A percentile compares a stretch with the other conserved stretches of the same genome.
phyloP scores from a whole-genome alignment of 2,888 invertebrate genomes.

The Brachynemurus nebulosus region DNA sequence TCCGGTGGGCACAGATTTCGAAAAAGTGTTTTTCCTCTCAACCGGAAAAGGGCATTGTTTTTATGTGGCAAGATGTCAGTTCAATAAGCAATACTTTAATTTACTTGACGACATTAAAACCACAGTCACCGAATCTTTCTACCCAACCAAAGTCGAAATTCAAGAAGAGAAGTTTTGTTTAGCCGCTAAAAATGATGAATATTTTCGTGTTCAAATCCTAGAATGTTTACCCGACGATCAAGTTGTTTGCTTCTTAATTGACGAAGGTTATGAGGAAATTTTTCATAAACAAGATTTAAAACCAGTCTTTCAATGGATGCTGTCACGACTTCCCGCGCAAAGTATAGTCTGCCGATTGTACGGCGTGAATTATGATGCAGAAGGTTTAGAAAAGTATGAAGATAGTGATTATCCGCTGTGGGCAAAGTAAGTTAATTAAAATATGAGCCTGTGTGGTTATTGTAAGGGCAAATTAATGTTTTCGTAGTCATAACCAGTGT shows the following conservation, averaged over 20 bases:
- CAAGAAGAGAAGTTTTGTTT: not conserved
- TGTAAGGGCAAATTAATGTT: too few species aligned
- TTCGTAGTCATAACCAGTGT: too few species aligned
- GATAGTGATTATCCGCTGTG: not conserved
- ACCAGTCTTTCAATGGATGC: not conserved
- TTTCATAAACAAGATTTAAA: not conserved
- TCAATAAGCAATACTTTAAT: not conserved
- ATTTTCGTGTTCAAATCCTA: slow-evolving; percentile 4
- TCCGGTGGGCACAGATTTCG: slow-evolving; percentile 1
- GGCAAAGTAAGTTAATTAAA: slow-evolving; percentile 7
- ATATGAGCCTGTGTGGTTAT: too few species aligned
- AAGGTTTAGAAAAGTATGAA: slow-evolving; percentile 4
- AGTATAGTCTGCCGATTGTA: slow-evolving; percentile 5
- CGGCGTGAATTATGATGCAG: slow-evolving; percentile 1
- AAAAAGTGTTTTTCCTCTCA: slow-evolving; percentile 2
- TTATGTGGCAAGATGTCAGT: slow-evolving; percentile 1
- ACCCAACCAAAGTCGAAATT: slow-evolving; percentile 1
- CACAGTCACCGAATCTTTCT: not conserved
- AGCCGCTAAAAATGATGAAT: not conserved
- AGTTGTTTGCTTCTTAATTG: slow-evolving; percentile 3
- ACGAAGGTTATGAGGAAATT: slow-evolving; percentile 5
- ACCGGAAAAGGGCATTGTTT: not conserved
- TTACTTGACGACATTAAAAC: not conserved
- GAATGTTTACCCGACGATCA: not conserved
- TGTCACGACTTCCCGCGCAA: slow-evolving; percentile 1